These are phyloP conservation scores for Gymnocypris eckloni DNA, from an alignment of 2,797 vertebrate species.

Conservation along the genomic window DNA sequence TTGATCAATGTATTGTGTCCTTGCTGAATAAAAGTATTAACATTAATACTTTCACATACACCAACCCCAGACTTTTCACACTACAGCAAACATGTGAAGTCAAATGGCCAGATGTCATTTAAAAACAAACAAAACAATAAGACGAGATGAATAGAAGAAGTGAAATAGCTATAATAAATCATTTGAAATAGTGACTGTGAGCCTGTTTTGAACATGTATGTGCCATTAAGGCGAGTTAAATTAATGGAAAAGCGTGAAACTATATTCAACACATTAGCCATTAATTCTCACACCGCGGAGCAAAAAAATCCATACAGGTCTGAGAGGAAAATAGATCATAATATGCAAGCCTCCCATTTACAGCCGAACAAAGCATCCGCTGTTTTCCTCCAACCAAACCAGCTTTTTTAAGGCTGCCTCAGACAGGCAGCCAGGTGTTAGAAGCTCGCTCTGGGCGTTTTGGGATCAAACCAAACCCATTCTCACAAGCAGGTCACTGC, in stretches of 20 bases:
- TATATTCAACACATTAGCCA: conserved; percentile 32
- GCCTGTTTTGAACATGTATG: background rate
- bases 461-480: conserved; percentile 57
- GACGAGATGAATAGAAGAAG: background rate
- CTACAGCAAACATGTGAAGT: background rate
- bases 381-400: background rate
- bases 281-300: conserved; percentile 31
- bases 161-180: background rate
- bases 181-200: background rate
- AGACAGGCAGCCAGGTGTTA: conserved; percentile 29
- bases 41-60: background rate
- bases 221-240: conserved; percentile 13
- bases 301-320: conserved; percentile 47
- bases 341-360: background rate
- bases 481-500: conserved; percentile 61
- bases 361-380: conserved; percentile 13
- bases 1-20: background rate
- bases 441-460: conserved; percentile 21
- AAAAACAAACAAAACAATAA: background rate
- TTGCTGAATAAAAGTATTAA: background rate
- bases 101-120: background rate
- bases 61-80: background rate
- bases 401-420: conserved; percentile 14
- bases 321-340: conserved; percentile 32
- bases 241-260: conserved; percentile 1